Evolutionary conservation across 2,888 invertebrate genomes (phyloP), one percentile per base, ranked within the genome.

Genomic region (Siphlonurus alternatus): DNA sequence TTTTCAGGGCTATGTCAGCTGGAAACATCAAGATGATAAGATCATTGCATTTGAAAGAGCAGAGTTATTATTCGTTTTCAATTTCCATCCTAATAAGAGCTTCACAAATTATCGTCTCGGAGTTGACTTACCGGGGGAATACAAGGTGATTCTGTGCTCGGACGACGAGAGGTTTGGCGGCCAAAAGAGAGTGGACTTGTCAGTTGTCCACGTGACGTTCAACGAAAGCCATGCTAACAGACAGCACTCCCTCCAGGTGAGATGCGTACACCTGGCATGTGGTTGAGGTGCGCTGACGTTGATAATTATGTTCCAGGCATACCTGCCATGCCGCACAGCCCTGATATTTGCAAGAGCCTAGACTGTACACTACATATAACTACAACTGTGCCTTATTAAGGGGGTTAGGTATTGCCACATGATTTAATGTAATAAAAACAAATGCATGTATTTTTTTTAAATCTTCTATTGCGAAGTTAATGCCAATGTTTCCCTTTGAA

Each of bases 11-110:
- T 98, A 89, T 74, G 90, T 98, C 0, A 94, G 94, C 67, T 89
- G 92, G 79, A 99, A 98, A 74, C 95, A 99, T 74, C 86, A 98
- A 71, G 88, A 84, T 59, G 99, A 99, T 78, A 99, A 98, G 77
- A 83, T 96, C 56, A 81, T 99, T 38, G 90, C 86, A 18, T 98
- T 94, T 75, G 99, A 99, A 76, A 83, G 98, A 69, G 93, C 89
- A 23, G 89, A 88, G 1, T 78, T 96, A 19, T 79, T 96, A 25
- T 98, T 98, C 76, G 86, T 93, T 25, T 94, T 99, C 76, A 99
- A 99, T 79, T 97, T 99, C 77, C 93, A 99, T 76, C 82, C 92
- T 0, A 81, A 77, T 23, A 85, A 93, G 76, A 97, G 97, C 76
- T 99, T 92, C 77, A 85, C 93, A 0, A 95, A 95, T 75, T 99